phyloP scores from a whole-genome alignment of 2,113 vertebrate species.

The Vicugna pacos region DNA sequence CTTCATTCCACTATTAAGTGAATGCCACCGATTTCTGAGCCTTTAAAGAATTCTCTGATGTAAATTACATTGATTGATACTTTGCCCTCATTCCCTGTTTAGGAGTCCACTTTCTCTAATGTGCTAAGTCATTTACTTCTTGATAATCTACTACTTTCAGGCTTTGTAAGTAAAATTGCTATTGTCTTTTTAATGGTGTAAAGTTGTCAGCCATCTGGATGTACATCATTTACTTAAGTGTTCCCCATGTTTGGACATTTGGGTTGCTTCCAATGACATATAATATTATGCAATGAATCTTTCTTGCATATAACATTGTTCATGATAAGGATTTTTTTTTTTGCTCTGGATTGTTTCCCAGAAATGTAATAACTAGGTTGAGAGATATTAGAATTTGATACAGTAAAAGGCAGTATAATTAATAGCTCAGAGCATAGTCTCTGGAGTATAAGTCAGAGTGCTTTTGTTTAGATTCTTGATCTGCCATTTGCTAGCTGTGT shows the following conservation, averaged over 20 bases:
- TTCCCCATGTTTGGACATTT: neutral
- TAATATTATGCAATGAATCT: neutral
- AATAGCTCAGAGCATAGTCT: neutral
- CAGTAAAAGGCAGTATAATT: neutral
- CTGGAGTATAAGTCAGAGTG: neutral
- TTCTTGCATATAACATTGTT: neutral
- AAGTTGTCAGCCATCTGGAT: neutral
- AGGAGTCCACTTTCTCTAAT: neutral
- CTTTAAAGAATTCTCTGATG: neutral
- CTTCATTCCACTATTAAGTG: neutral
- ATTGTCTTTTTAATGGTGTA: conserved; percentile 7
- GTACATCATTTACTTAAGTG: conserved; percentile 20
- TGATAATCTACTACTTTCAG: neutral
- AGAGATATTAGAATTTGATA: neutral
- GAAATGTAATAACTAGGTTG: neutral
- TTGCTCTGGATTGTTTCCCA: conserved; percentile 33
- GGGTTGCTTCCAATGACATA: conserved; percentile 16
- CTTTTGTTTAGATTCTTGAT: neutral
- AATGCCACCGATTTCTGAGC: neutral
- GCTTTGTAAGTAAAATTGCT: neutral
- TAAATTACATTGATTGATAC: neutral
- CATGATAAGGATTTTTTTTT: conserved; percentile 7
- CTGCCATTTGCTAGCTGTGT: neutral
- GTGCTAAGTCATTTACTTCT: neutral
- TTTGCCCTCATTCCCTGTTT: neutral